These are phyloP conservation scores for Aramus guarauna DNA, from an alignment of 2,113 vertebrate genomes.

Conservation along the genomic window DNA sequence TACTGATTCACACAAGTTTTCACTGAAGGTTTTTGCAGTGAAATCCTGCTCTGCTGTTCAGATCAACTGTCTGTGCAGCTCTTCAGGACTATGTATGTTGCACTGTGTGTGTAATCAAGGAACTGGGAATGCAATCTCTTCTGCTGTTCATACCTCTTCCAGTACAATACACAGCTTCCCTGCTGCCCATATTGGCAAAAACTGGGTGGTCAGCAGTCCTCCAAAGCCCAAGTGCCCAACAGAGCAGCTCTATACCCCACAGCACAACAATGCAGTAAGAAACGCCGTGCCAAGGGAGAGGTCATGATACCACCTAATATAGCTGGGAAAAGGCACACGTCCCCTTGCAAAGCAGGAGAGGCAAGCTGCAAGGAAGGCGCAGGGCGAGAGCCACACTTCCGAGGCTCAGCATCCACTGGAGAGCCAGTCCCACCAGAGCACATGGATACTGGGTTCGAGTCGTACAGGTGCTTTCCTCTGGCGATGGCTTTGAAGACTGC, in stretches of 20 bases:
- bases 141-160: background rate
- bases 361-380: background rate
- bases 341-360: background rate
- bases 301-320: background rate
- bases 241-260: background rate
- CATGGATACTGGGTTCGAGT: fast-evolving
- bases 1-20: background rate
- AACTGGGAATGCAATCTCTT: background rate
- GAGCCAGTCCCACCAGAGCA: fast-evolving
- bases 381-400: fast-evolving
- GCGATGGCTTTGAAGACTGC: background rate
- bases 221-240: background rate
- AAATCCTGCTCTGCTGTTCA: background rate
- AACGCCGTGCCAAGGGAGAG: background rate
- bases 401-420: background rate
- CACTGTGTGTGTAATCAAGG: background rate
- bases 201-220: background rate
- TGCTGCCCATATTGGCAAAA: background rate
- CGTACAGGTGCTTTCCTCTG: slow-evolving; percentile 10
- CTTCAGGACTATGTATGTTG: background rate
- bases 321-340: background rate
- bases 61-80: background rate
- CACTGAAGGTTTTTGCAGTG: background rate
- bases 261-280: background rate
- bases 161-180: background rate